Evolutionary conservation across 2,797 vertebrate genomes (phyloP).

Genomic region (Paguma larvata): DNA sequence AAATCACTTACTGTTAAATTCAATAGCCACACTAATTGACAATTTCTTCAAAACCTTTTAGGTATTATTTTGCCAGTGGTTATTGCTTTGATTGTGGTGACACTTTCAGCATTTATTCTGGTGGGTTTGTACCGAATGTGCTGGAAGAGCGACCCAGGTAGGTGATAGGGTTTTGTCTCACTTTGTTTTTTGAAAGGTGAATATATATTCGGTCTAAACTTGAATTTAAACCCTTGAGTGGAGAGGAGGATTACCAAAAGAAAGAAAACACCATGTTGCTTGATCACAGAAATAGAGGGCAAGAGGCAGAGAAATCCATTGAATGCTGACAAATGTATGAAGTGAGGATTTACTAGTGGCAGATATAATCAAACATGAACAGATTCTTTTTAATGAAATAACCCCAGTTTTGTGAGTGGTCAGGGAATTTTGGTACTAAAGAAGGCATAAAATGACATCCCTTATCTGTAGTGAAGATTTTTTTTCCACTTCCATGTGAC

Average conservation of each 20-base stretch:
- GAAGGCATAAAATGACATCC: not conserved
- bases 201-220: not conserved
- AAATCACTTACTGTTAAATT: not conserved
- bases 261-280: not conserved
- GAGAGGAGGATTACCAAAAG: not conserved
- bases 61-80: conserved; percentile 89
- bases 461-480: not conserved
- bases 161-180: conserved; percentile 54
- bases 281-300: not conserved
- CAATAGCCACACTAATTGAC: conserved; percentile 1
- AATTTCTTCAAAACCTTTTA: conserved; percentile 76
- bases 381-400: not conserved
- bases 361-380: not conserved
- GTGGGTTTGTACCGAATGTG: conserved; percentile 90
- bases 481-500: not conserved
- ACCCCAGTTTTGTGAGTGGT: not conserved
- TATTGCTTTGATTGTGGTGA: conserved; percentile 88
- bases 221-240: not conserved
- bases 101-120: conserved; percentile 87
- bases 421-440: not conserved
- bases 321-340: not conserved
- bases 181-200: conserved; percentile 47
- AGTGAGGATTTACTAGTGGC: not conserved
- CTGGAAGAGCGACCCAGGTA: conserved; percentile 89
- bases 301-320: not conserved